A percentile compares a stretch with the other conserved stretches of the same genome.
Conservation (phyloP, 2,113 vertebrate genomes). For the Uropsilus gracilis region DNA sequence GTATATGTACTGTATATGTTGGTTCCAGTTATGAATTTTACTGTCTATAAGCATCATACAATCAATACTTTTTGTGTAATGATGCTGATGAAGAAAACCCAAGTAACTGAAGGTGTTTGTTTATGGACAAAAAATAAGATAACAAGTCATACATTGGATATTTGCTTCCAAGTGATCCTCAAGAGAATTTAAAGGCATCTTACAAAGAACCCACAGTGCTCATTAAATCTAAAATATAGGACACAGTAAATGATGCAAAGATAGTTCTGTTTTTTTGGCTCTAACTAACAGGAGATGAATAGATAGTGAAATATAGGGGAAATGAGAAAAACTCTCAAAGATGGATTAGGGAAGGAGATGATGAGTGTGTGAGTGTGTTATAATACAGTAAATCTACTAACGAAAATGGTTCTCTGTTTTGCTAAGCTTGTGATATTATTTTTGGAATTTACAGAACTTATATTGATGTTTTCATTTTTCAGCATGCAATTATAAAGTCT, state of each 20-base stretch:
- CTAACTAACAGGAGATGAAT: background rate
- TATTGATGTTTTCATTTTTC: background rate
- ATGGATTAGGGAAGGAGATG: background rate
- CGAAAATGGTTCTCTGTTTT: background rate
- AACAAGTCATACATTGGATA: background rate
- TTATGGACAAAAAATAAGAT: background rate
- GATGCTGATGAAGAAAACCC: background rate
- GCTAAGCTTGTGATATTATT: background rate
- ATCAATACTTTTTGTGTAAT: background rate
- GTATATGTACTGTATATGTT: background rate
- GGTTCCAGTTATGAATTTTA: rapidly evolving
- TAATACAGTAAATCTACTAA: background rate
- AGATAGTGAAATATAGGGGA: background rate
- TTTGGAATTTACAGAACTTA: background rate
- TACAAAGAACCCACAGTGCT: background rate
- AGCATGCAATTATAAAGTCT: background rate
- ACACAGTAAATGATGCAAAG: background rate
- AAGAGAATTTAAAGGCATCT: background rate
- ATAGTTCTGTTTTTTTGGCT: background rate
- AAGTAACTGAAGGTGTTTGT: background rate
- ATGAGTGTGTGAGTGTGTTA: background rate
- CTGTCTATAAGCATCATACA: background rate
- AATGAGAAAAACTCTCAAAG: slow-evolving; percentile 2
- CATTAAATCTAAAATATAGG: background rate
- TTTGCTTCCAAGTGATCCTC: background rate